These are phyloP conservation scores for Oconnorella tubifera DNA, from an alignment of 2,888 invertebrate species.

Conservation along the genomic window DNA sequence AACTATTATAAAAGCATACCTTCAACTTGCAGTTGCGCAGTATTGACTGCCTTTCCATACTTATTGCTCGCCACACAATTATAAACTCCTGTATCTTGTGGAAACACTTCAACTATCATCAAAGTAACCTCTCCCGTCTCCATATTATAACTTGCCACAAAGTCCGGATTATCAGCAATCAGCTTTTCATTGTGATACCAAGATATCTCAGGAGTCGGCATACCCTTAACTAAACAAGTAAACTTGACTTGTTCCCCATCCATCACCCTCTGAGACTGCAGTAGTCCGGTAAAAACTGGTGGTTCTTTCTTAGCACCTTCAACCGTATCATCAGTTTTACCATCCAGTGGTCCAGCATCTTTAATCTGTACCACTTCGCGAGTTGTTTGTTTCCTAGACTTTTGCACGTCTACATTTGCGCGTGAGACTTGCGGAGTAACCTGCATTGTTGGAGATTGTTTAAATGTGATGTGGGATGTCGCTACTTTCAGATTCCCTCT, in stretches of 20 bases:
- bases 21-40: constrained; percentile 50
- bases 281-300: not conserved
- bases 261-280: constrained; percentile 34
- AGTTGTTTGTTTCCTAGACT: not conserved
- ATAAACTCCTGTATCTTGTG: constrained; percentile 93
- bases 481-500: not conserved
- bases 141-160: constrained; percentile 47
- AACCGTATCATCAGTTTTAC: not conserved
- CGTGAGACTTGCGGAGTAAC: not conserved
- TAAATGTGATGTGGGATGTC: not conserved
- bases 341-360: not conserved
- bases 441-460: not conserved
- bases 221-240: constrained; percentile 67
- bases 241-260: constrained; percentile 53
- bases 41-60: constrained; percentile 89
- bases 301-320: not conserved
- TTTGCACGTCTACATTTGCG: not conserved
- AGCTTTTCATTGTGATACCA: constrained; percentile 84
- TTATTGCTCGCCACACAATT: constrained; percentile 92
- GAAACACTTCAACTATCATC: constrained; percentile 90
- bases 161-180: constrained; percentile 35
- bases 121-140: constrained; percentile 64
- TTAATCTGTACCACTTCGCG: not conserved
- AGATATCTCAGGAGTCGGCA: constrained; percentile 85
- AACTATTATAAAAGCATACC: constrained; percentile 25